phyloP scores from a whole-genome alignment of 2,797 vertebrate genomes.

The Platyrinchus mystaceus region DNA sequence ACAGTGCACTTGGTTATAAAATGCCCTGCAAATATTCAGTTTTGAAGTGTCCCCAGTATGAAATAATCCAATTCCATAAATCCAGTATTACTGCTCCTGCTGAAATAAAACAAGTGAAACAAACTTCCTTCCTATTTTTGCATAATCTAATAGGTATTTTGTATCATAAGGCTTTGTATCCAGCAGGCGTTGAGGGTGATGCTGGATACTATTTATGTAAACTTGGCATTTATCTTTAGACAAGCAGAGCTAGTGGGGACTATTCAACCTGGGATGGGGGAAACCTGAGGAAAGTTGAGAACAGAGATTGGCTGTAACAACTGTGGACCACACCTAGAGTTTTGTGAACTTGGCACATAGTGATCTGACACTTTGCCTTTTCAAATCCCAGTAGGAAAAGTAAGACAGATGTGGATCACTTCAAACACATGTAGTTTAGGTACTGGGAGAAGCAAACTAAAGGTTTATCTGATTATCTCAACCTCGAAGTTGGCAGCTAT shows the following conservation, averaged over 20 bases:
- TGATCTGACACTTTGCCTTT: background rate
- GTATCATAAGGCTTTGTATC: background rate
- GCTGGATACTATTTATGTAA: background rate
- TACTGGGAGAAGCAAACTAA: constrained; percentile 43
- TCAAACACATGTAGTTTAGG: constrained; percentile 36
- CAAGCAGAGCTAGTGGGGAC: background rate
- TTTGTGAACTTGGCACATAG: background rate
- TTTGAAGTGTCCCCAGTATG: background rate
- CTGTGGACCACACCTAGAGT: background rate
- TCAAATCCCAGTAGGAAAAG: background rate
- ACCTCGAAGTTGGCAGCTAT: constrained; percentile 59
- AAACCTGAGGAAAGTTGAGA: background rate
- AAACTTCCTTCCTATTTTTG: background rate
- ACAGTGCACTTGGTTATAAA: background rate
- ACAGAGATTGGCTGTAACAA: background rate
- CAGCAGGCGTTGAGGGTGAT: background rate
- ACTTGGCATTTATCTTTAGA: background rate
- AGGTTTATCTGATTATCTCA: constrained; percentile 60
- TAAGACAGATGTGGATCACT: background rate
- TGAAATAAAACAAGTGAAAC: background rate
- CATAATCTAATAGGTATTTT: background rate
- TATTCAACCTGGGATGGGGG: background rate
- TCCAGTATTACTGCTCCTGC: background rate
- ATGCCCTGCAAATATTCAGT: background rate
- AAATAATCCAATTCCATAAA: background rate